Conservation (phyloP, 2,888 invertebrate species). For the Thera britannica region DNA sequence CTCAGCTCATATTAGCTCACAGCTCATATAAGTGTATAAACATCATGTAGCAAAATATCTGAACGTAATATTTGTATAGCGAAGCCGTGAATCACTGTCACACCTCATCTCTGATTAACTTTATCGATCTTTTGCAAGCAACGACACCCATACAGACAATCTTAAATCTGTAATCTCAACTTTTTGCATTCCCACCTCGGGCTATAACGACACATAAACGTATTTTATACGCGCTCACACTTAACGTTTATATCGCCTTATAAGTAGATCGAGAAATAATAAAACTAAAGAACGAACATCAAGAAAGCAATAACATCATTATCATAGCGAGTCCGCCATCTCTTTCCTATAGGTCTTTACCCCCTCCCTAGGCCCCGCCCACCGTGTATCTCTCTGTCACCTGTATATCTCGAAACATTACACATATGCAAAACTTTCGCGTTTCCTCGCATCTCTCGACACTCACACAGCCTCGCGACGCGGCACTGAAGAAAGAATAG, state of each 20-base stretch:
- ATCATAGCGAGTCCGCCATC: conserved; percentile 83
- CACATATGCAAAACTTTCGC: conserved; percentile 84
- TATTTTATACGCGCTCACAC: conserved; percentile 82
- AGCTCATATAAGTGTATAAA: neutral
- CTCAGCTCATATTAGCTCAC: neutral
- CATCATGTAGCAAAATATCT: conserved; percentile 7
- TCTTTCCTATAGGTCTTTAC: conserved; percentile 81
- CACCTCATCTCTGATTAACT: conserved; percentile 62
- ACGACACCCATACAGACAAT: conserved; percentile 62
- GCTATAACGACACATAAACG: conserved; percentile 80
- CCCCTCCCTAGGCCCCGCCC: conserved; percentile 80
- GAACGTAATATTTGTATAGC: conserved; percentile 17
- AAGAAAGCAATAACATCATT: conserved; percentile 85
- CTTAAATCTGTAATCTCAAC: conserved; percentile 77
- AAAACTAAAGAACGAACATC: conserved; percentile 83
- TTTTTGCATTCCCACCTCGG: conserved; percentile 75
- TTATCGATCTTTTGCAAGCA: conserved; percentile 61
- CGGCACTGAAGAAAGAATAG: conserved; percentile 18
- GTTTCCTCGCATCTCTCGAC: conserved; percentile 71
- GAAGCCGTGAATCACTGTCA: conserved; percentile 22
- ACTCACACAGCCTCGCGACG: conserved; percentile 43
- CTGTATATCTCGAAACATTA: conserved; percentile 85
- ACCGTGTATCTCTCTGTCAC: conserved; percentile 82
- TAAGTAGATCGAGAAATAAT: conserved; percentile 84
- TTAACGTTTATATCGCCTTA: conserved; percentile 83